Base-by-base conservation (phyloP, 2,113 vertebrate genomes). In the Notothenia coriiceps region DNA sequence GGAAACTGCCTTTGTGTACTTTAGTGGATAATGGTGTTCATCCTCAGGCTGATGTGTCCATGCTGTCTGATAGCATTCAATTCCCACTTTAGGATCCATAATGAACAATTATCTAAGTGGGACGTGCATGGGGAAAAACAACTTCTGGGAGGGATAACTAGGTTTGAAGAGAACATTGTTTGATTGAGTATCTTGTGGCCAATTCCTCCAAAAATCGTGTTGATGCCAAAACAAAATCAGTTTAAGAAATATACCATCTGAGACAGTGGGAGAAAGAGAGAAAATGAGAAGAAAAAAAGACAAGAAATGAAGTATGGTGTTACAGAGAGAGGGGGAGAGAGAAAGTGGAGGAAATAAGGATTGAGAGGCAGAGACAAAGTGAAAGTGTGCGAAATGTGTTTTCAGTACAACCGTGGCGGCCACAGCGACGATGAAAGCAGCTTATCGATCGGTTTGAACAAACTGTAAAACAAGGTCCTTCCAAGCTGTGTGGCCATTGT, bases 71-170 rank as follows among this genome's bases (percentile, higher is more conserved):
- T 43, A 77, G 65, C 77, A 78, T 87, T 87, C 73, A 74, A 72
- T 80, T 47, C 82, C 59, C 75, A 86, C 84, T 90, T 94, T 91
- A 91, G 76, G 73, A 87, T 89, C 82, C 57, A 80, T 90, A 92
- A 94, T 95, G 92, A 95, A 94, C 91, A 93, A 90, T 93, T 89
- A 93, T 93, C 90, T 85, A 85, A 90, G 87, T 82, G 80, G 82
- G 74, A 83, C 44, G 43, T 79, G 75, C 75, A 76, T 70, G 59
- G 75, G 70, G 63, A 35, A 57, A 60, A 77, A 74, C 50, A 83
- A 78, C 46, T 77, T 77, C 72, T 72, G 75, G 86, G 80, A 74
- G 52, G 55, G 87, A 85, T 85, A 90, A 89, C 89, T 83, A 88
- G 71, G 72, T 62, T 25, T 70, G 72, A 63, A 61, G 85, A 73